Base-by-base conservation (phyloP, 2,888 invertebrate genomes). In the Julus scandinavius region DNA sequence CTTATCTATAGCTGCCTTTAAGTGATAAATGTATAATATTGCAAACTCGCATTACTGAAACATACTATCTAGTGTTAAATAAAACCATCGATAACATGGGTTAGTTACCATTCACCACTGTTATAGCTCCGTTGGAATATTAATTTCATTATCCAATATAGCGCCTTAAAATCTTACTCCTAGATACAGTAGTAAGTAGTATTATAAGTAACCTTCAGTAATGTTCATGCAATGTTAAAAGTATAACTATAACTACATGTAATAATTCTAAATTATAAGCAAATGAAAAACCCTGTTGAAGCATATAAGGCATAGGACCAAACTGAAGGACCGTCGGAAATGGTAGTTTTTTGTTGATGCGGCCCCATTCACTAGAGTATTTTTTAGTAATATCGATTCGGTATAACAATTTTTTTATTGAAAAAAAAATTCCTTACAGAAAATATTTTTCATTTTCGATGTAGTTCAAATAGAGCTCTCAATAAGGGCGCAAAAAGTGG, bases 371-470 rank as follows among this genome's bases (percentile, higher is more conserved):
- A 9, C 11, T 29, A n/a, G 11, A 63, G 72, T 13, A 29, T 72
- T 72, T 72, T 72, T 72, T 11, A 72, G 29, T 72, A 72, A 72
- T 29, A 72, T 72, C 72, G 72, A 72, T 72, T 72, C 29, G 38
- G 29, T 72, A 72, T 72, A 72, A 72, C 72, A 29, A 29, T 72
- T 72, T 72, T 54, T 72, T 72, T 63, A 63, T 72, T 72, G 72
- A 29, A 29, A 72, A 72, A 54, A 54, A 72, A 72, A 72, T 72
- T 72, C 72, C 72, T 7, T 29, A 29, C 72, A 72, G 72, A 72
- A 72, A 72, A 72, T 72, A 72, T 72, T 72, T 72, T 72, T 72
- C 72, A 72, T 29, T 72, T 72, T 72, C 72, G 29, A 72, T 29
- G 29, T 13, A 72, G 29, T 72, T 72, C 72, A 72, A 72, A 72